phyloP scores from a whole-genome alignment of 2,888 invertebrate genomes.

The Drosophila parthenogenetica region DNA sequence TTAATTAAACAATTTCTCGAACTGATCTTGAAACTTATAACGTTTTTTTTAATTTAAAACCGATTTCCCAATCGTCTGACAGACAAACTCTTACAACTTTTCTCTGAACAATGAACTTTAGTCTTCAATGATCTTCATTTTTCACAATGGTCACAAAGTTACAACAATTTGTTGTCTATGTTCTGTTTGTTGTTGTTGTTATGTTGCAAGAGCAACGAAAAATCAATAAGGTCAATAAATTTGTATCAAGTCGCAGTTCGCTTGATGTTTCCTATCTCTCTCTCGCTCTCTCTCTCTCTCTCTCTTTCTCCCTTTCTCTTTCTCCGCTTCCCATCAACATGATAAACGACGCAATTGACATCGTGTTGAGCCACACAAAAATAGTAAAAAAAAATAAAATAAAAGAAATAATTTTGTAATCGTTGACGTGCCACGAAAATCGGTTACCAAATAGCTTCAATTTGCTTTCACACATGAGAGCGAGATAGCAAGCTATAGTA shows the following conservation, averaged over 20 bases:
- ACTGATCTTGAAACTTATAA: not conserved
- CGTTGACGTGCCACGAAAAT: conserved; percentile 43
- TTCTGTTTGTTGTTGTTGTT: not conserved
- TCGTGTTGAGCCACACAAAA: conserved; percentile 51
- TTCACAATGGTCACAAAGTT: not conserved
- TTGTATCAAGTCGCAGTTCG: conserved; percentile 4
- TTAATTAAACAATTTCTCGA: too few relatives aligned
- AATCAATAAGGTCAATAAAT: conserved; percentile 23
- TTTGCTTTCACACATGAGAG: conserved; percentile 25
- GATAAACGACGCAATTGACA: conserved; percentile 62
- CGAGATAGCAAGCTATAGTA: not conserved
- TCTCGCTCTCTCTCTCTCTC: not conserved
- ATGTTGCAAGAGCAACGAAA: conserved; percentile 14
- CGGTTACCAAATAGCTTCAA: conserved; percentile 56
- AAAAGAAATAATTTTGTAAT: conserved; percentile 52
- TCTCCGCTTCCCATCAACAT: conserved; percentile 12
- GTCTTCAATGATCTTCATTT: conserved; percentile 15
- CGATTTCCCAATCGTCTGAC: not conserved
- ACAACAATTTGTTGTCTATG: conserved; percentile 9
- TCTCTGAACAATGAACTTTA: not conserved
- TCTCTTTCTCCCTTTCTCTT: not conserved
- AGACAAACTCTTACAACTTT: not conserved
- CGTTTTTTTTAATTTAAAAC: not conserved
- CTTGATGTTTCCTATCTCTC: not conserved
- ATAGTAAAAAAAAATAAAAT: conserved; percentile 11